These are phyloP conservation scores for Drosophila anceps DNA, from an alignment of 2,888 invertebrate species.

Conservation along the genomic window DNA sequence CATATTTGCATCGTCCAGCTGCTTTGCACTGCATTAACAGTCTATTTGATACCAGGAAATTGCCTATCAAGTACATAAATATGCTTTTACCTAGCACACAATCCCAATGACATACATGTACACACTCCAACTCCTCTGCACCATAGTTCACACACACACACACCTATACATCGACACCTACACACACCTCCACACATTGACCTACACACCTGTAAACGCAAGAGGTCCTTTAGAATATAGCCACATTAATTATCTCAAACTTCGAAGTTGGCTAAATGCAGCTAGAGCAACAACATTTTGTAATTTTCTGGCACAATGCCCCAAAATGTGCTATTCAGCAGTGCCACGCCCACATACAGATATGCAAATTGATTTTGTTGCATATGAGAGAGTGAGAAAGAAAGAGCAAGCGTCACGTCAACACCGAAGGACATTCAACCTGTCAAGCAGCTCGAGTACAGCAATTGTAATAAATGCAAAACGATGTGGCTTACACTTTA, in stretches of 20 bases:
- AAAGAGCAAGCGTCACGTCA: constrained; percentile 36
- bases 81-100: constrained; percentile 23
- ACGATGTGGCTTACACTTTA: not conserved
- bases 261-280: constrained; percentile 37
- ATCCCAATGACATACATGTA: not conserved
- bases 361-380: constrained; percentile 66
- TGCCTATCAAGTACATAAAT: constrained; percentile 22
- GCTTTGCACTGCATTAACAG: not conserved
- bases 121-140: not conserved
- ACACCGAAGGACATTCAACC: constrained; percentile 67
- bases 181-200: not conserved
- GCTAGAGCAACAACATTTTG: constrained; percentile 52
- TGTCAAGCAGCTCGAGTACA: constrained; percentile 11
- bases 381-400: constrained; percentile 11
- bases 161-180: not conserved
- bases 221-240: constrained; percentile 29
- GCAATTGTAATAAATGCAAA: constrained; percentile 23
- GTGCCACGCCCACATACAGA: constrained; percentile 45
- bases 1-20: not conserved
- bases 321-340: constrained; percentile 35
- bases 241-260: constrained; percentile 62
- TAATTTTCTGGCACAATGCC: constrained; percentile 58
- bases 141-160: not conserved
- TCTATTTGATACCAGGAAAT: not conserved
- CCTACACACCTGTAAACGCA: not conserved